Evolutionary conservation across 2,797 vertebrate genomes (phyloP), one percentile per base, ranked within the genome.

Genomic region (Falco biarmicus): DNA sequence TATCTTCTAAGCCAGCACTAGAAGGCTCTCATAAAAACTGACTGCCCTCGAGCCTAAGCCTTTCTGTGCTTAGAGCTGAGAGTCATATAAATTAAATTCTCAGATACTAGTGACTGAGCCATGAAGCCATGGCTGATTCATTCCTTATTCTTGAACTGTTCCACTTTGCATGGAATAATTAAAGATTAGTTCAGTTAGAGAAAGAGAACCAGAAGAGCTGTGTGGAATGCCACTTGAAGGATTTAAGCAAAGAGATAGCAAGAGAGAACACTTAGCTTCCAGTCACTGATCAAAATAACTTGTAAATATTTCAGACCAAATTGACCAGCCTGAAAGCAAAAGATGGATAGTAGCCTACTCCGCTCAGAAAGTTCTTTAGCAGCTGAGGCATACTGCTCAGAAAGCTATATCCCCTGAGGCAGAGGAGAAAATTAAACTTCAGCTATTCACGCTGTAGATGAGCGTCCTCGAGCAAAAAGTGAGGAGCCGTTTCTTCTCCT

Each of bases 301-400:
- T 86, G 37, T 90, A 93, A 94, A 93, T 95, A 88, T 93, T 93
- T 95, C 54, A 94, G 57, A 81, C 29, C 53, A 91, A 91, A 84
- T 51, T 81, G 85, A 71, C 54, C 53, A 88, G 15, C 24, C 48
- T 76, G 73, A 91, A 73, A 75, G 53, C 70, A 87, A 88, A 84
- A 71, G 74, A 74, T 11, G 20, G 32, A 84, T 32, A 91, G 29
- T 10, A 78, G 61, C 32, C 37, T 78, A 10, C 37, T 65, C 61
- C 47, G 45, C 28, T 94, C 79, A 88, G 57, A 9, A 61, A 90
- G 45, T 71, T 68, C 20, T 29, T 47, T 57, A 75, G 73, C 39
- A 90, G 41, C 22, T 75, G 53, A 84, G 34, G 57, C 50, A 65
- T 31, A 31, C 13, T 74, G 47, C 39, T 64, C 68, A n/a, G 45